Evolutionary conservation across 2,888 invertebrate species (phyloP), one percentile per base, ranked within the genome.

Genomic region (Isotomurus palustris): DNA sequence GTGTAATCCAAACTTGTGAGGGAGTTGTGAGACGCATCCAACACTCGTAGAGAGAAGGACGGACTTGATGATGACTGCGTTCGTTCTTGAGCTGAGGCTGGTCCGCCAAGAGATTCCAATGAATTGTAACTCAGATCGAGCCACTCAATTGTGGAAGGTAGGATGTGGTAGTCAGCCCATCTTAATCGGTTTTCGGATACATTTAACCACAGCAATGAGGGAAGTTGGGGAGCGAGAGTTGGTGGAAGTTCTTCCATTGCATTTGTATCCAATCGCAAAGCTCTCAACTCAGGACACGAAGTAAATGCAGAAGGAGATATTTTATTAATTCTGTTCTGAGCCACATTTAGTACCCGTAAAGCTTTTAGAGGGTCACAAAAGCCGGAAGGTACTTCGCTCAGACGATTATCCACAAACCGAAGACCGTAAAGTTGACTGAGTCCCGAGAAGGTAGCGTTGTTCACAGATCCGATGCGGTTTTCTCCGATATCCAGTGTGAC

Each of bases 401-500:
- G 88, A 74, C 87, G 86, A 77, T 95, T 95, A 73, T 91, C 90
- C 71, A 93, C 91, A 72, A 95, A 75, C 53, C 92, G 82, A 58
- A 96, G 78, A 19, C 91, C 89, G 54, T 89, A 90, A 69, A 96
- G 80, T 76, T 91, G 89, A 71, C 87, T 84, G 53, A 95, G 79
- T 74, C 90, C 88, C 73, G 83, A 84, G 73, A 95, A 88, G 2
- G 90, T 88, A 56, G 88, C 88, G 73, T 91, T 90, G 73, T 81
- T 83, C 68, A 96, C 86, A 52, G 83, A 82, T 38, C 83, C 83
- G 72, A 96, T 89, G 76, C 87, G 86, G 78, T 95, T 96, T 77
- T 93, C 91, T 49, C 91, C 92, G 72, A 96, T 80, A 76, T 93
- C 91, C 53, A 96, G 80, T 1, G 89, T 89, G 76, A 90, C 89